Conservation (phyloP, 2,797 vertebrate genomes). For the Typhlichthys subterraneus region DNA sequence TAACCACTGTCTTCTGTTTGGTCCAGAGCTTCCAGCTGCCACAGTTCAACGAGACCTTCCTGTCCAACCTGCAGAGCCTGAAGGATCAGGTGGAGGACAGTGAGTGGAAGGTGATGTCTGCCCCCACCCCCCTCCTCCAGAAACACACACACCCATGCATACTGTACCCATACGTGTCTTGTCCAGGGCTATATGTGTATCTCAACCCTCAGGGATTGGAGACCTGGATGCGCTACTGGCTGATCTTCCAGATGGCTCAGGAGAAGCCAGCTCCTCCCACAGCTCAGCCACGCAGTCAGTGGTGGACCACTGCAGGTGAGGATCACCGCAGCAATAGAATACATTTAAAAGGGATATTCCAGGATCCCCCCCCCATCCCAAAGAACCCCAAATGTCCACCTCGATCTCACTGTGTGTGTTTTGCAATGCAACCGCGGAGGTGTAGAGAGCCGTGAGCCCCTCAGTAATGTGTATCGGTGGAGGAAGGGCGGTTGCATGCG, state of each 20-base stretch:
- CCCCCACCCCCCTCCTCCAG: neutral
- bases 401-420: no score
- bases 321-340: no score
- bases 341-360: no score
- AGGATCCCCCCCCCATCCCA: no score
- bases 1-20: neutral
- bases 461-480: no score
- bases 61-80: constrained; percentile 77
- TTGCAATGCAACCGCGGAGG: no score
- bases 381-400: no score
- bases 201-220: constrained; percentile 77
- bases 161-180: neutral
- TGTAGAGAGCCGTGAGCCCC: no score
- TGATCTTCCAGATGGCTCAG: constrained; percentile 87
- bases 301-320: no score
- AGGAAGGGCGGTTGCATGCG: no score
- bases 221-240: constrained; percentile 87
- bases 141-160: neutral
- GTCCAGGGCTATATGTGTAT: neutral
- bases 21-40: constrained; percentile 73
- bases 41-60: constrained; percentile 75
- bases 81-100: constrained; percentile 60
- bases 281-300: constrained; percentile 34
- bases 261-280: constrained; percentile 49
- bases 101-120: constrained; percentile 82